phyloP scores from a whole-genome alignment of 30 jellyfish, hydroid and myxozoan species.

The Hydra vulgaris region DNA sequence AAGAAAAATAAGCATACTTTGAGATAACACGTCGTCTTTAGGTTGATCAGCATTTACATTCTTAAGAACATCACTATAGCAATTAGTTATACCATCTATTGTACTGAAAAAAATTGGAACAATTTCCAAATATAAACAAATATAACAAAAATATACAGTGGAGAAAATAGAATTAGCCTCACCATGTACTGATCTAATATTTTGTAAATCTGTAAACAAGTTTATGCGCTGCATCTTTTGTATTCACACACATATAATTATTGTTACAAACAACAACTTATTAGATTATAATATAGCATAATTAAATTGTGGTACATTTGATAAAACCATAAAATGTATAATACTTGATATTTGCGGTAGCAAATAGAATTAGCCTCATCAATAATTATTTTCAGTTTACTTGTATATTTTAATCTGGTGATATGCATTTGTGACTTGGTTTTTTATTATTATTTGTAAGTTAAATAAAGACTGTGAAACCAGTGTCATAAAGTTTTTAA shows the following conservation, averaged over 20 bases:
- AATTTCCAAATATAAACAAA: not conserved
- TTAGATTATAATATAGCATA: not conserved
- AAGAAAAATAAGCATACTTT: slow-evolving; percentile 40
- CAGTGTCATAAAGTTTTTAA: not conserved
- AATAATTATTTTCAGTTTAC: not conserved
- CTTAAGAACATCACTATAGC: slow-evolving; percentile 49
- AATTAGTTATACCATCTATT: slow-evolving; percentile 50
- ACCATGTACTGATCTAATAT: not conserved
- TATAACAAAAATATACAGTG: too few species aligned
- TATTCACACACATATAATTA: not conserved
- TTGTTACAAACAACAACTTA: not conserved
- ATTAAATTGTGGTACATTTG: not conserved
- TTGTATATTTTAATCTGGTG: not conserved
- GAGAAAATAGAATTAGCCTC: not conserved
- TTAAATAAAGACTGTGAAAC: not conserved
- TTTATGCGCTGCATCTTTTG: not conserved
- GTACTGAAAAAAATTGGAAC: slow-evolving; percentile 20
- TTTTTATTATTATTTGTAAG: not conserved
- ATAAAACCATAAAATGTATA: not conserved
- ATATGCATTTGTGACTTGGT: not conserved
- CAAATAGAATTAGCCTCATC: not conserved
- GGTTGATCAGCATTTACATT: slow-evolving; percentile 90
- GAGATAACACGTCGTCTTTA: slow-evolving; percentile 68
- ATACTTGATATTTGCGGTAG: not conserved
- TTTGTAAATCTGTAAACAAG: not conserved